A percentile compares a stretch with the other conserved stretches of the same genome.
These are phyloP conservation scores for Bombus difficillimus DNA, from an alignment of 1,140 invertebrate genomes.

Conservation along the genomic window DNA sequence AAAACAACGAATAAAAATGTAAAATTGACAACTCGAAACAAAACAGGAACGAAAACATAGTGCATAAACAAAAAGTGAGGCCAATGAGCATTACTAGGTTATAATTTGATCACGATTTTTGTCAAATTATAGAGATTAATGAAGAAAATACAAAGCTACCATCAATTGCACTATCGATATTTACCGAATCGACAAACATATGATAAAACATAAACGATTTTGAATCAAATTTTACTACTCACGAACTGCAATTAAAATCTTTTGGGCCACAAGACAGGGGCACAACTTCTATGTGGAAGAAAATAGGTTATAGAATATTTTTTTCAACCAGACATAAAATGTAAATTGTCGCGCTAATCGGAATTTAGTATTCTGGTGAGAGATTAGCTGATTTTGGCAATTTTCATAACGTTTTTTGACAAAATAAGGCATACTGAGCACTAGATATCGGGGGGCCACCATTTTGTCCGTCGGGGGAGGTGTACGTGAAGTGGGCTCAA, in stretches of 20 bases:
- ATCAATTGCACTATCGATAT: conserved; percentile 35
- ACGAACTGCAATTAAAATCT: conserved; percentile 73
- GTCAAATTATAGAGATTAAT: conserved; percentile 39
- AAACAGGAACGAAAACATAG: conserved; percentile 70
- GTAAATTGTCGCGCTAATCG: conserved; percentile 33
- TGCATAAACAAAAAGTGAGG: conserved; percentile 74
- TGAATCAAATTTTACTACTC: conserved; percentile 54
- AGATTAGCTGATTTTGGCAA: conserved; percentile 29
- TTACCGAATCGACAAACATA: conserved; percentile 1
- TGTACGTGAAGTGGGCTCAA: conserved; percentile 82
- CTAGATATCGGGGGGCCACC: conserved; percentile 82
- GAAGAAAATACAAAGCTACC: conserved; percentile 18
- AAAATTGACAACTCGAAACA: conserved; percentile 51
- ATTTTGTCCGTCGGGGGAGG: conserved; percentile 85
- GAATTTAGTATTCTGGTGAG: conserved; percentile 38
- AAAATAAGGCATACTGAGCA: conserved; percentile 74
- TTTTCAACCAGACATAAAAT: conserved; percentile 43
- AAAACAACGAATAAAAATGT: background rate
- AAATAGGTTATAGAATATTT: conserved; percentile 76
- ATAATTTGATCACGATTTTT: conserved; percentile 71
- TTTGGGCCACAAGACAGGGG: conserved; percentile 72
- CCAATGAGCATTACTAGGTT: conserved; percentile 72
- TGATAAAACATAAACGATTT: conserved; percentile 4
- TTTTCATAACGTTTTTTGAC: conserved; percentile 66
- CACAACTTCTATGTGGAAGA: conserved; percentile 62